Base-by-base conservation (phyloP, 2,113 vertebrate species). In the Synodontis membranacea region DNA sequence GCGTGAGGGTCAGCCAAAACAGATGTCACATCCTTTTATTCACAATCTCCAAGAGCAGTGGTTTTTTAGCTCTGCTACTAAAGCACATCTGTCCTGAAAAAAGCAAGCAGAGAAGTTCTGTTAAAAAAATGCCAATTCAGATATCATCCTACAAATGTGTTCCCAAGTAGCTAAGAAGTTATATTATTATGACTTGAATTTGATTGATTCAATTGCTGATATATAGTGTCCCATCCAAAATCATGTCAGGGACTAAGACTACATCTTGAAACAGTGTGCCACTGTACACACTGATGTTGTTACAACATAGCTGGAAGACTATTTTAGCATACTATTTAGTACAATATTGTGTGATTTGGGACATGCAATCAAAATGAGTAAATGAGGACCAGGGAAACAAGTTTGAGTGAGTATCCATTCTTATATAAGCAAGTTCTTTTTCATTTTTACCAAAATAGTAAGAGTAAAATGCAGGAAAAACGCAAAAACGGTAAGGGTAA, bases 1-100 rank as follows among this genome's bases (percentile, higher is more conserved):
- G 94, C 95, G 93, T 94, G 94, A 95, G 95, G 94, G 94, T 95
- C 95, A 95, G 95, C 93, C 93, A 93, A 94, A 93, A 95, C 93
- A 92, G 93, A 93, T 91, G 93, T 93, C 93, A 93, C 93, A 94
- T 95, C 92, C 94, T 94, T 94, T 93, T 93, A 92, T 93, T 93
- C 93, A 93, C 88, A 92, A 93, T 93, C 93, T 94, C 94, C 92
- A 93, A 88, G 87, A 91, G n/a, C 46, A 31, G 44, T 50, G 11
- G 7, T 66, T 64, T 28, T 37, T 19, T 37, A 72, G 10, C 44
- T 12, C 44, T 75, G 72, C 42, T n/a, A n/a, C 42, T 75, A 28
- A 52, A 78, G 3, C 19, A 31, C 28, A 14, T 19, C 28, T 50
- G 7, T 78, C 28, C 28, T 50, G 7, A 28, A 50, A 15, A 50